Evolutionary conservation across 2,113 vertebrate genomes (phyloP).

Genomic region (Oncorhynchus tshawytscha): DNA sequence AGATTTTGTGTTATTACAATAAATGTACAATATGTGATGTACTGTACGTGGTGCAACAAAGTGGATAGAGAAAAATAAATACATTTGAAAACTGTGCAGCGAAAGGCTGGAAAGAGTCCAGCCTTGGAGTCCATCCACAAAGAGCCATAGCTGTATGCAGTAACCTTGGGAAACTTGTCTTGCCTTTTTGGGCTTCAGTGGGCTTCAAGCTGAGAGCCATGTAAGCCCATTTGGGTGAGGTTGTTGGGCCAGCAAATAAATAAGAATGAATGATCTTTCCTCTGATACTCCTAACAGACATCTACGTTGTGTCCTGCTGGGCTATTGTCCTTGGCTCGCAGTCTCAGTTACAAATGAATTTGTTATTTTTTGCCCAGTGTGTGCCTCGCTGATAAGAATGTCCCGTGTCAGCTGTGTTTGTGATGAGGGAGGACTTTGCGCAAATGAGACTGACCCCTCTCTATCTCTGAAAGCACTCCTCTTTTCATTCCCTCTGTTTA

Average conservation of each 20-base stretch:
- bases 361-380: constrained; percentile 56
- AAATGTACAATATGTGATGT: no score
- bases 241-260: constrained; percentile 45
- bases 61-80: no score
- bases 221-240: constrained; percentile 32
- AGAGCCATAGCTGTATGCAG: constrained; percentile 12
- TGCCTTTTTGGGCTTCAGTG: constrained; percentile 41
- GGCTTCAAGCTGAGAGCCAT: constrained; percentile 35
- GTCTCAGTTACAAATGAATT: constrained; percentile 62
- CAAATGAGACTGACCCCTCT: constrained; percentile 63
- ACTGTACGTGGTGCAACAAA: no score
- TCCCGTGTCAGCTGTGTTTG: constrained; percentile 61
- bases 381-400: constrained; percentile 69
- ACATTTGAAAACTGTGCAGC: no score
- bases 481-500: constrained; percentile 48
- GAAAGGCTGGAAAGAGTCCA: neutral
- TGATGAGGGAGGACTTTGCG: constrained; percentile 50
- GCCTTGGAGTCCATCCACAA: constrained; percentile 2
- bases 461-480: constrained; percentile 36
- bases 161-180: constrained; percentile 32
- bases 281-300: constrained; percentile 53
- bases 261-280: constrained; percentile 56
- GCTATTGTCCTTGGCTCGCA: constrained; percentile 61
- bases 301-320: constrained; percentile 57
- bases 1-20: no score